Conservation (phyloP, 35 echinoderm and acorn worm genomes). For the Apostichopus japonicus region DNA sequence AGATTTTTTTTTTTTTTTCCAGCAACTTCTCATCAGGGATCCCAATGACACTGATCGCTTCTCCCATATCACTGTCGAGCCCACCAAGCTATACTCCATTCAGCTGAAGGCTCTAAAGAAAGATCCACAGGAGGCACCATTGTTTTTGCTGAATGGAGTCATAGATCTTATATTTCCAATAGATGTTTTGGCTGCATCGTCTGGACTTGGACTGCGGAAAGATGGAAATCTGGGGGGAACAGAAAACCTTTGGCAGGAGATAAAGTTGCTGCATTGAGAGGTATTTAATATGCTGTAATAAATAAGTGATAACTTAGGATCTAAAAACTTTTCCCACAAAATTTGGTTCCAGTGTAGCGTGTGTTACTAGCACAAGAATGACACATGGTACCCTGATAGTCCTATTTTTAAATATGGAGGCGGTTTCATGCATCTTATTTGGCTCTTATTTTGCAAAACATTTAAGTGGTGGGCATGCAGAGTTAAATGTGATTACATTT, state of each 20-base stretch:
- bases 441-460: too few species aligned
- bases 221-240: background rate
- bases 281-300: background rate
- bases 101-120: conserved; percentile 18
- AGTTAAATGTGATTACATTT: too few species aligned
- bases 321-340: too few species aligned
- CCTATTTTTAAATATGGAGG: too few species aligned
- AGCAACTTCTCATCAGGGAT: conserved; percentile 1
- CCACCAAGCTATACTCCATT: background rate
- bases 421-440: too few species aligned
- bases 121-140: background rate
- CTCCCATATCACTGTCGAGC: background rate
- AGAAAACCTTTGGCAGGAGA: background rate
- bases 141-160: background rate
- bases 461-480: too few species aligned
- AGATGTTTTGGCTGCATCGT: background rate
- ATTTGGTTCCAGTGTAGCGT: too few species aligned
- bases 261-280: background rate
- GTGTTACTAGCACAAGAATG: too few species aligned
- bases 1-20: background rate
- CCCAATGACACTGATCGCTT: background rate
- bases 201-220: background rate
- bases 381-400: too few species aligned
- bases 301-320: too few species aligned
- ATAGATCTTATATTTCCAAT: background rate